Evolutionary conservation across 2,797 vertebrate species (phyloP).

Genomic region (Mormyrus proboscirostris): DNA sequence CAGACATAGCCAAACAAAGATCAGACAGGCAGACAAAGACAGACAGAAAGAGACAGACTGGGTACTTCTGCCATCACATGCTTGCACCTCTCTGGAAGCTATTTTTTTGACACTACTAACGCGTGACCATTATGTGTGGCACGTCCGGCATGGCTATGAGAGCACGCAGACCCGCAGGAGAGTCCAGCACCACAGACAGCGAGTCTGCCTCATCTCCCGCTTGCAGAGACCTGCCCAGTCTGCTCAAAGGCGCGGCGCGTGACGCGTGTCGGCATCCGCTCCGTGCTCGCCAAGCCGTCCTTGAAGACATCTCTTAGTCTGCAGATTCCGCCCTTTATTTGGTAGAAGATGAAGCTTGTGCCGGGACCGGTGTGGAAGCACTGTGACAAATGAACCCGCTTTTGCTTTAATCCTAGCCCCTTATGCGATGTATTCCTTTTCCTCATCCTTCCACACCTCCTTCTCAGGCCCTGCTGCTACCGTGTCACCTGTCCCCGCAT

Average conservation of each 20-base stretch:
- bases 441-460: neutral
- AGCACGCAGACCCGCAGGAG: neutral
- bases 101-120: neutral
- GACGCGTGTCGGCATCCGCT: neutral
- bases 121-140: neutral
- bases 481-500: slow-evolving; percentile 3
- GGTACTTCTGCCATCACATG: neutral
- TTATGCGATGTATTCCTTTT: neutral
- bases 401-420: slow-evolving; percentile 12
- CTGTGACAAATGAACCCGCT: neutral
- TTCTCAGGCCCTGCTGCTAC: slow-evolving; percentile 9
- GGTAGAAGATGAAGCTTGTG: neutral
- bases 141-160: neutral
- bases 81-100: neutral
- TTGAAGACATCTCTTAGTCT: slow-evolving; percentile 11
- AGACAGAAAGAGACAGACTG: neutral
- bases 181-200: neutral
- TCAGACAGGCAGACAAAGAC: neutral
- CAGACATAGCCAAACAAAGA: neutral
- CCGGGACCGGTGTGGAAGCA: neutral
- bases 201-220: neutral
- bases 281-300: neutral
- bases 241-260: neutral
- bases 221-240: neutral
- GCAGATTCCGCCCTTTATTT: slow-evolving; percentile 10